A percentile compares a stretch with the other conserved stretches of the same genome.
Conservation (phyloP, 2,797 vertebrate genomes). For the Aselliscus stoliczkanus region DNA sequence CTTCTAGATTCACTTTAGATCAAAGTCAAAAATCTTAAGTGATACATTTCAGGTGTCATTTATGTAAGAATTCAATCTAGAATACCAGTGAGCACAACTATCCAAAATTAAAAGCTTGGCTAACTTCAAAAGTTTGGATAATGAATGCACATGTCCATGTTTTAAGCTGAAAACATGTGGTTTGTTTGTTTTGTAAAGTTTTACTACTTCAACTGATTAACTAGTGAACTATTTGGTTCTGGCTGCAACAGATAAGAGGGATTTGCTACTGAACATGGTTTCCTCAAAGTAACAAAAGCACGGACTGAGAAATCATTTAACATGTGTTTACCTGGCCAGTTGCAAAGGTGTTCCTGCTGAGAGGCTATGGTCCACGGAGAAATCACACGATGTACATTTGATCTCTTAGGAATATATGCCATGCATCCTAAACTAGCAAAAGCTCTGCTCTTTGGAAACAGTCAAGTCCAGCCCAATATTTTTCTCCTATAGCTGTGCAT, state of each 20-base stretch:
- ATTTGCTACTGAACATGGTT: not conserved
- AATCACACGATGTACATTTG: not conserved
- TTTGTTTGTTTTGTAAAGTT: slow-evolving; percentile 3
- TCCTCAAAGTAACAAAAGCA: slow-evolving; percentile 17
- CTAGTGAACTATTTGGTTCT: not conserved
- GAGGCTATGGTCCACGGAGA: not conserved
- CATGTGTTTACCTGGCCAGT: not conserved
- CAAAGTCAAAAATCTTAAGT: not conserved
- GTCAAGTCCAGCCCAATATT: not conserved
- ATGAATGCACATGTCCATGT: not conserved
- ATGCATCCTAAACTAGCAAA: not conserved
- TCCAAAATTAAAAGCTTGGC: not conserved
- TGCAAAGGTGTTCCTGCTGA: slow-evolving; percentile 2
- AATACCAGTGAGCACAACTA: not conserved
- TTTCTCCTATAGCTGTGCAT: not conserved
- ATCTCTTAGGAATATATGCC: slow-evolving; percentile 10
- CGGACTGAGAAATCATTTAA: not conserved
- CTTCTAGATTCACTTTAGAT: not conserved
- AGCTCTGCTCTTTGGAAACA: not conserved
- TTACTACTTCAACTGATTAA: not conserved
- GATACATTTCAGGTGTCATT: not conserved
- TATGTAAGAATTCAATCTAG: not conserved
- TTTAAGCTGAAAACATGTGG: not conserved
- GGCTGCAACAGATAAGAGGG: not conserved
- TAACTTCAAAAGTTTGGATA: not conserved